phyloP scores from a whole-genome alignment of 2,113 vertebrate species.

The Clarias magur region DNA sequence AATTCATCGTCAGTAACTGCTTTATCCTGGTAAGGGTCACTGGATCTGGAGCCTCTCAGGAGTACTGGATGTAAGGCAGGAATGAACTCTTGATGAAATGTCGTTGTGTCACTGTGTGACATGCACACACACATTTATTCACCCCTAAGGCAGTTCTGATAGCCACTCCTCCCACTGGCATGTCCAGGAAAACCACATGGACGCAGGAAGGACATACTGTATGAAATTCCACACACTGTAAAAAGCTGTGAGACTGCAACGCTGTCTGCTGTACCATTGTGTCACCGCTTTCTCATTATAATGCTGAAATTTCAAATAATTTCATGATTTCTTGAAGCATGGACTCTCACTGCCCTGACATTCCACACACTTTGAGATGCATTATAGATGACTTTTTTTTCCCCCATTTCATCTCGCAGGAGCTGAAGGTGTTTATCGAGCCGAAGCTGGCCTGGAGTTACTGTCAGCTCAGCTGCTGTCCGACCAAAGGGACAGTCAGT shows the following conservation, averaged over 20 bases:
- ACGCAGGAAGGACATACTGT: neutral
- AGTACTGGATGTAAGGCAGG: neutral
- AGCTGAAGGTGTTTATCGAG: conserved; percentile 23
- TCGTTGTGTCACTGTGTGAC: neutral
- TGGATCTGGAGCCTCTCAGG: neutral
- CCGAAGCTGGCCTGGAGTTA: conserved; percentile 45
- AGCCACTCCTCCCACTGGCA: neutral
- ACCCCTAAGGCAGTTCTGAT: neutral
- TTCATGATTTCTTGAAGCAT: neutral
- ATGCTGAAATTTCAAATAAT: conserved; percentile 16
- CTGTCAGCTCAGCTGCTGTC: conserved; percentile 69
- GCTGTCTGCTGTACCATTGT: neutral
- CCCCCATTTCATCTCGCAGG: conserved; percentile 61
- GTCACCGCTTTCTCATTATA: neutral
- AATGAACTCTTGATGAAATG: neutral
- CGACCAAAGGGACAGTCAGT: conserved; percentile 44
- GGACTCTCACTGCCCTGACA: neutral
- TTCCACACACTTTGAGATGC: neutral
- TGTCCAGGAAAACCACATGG: neutral
- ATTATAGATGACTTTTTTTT: neutral
- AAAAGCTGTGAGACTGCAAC: neutral
- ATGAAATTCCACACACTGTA: neutral
- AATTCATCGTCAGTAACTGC: neutral
- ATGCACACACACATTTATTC: neutral
- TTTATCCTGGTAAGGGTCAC: neutral